Conservation (phyloP, 2,797 vertebrate genomes). For the Sitta carolinensis region DNA sequence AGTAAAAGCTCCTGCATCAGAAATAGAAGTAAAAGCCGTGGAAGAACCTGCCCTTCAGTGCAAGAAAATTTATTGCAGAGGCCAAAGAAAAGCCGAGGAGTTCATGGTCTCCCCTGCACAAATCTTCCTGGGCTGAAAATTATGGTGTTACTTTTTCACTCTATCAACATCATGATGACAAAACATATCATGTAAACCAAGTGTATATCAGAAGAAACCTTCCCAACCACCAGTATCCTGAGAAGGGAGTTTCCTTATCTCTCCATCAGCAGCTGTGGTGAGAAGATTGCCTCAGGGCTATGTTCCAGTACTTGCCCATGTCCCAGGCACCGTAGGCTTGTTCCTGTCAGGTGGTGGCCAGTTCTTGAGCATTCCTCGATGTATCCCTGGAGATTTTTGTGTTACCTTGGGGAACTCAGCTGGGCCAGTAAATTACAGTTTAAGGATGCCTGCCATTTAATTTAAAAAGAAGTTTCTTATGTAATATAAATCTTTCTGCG, state of each 20-base stretch:
- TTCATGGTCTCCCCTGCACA: not conserved
- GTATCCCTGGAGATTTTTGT: constrained; percentile 2
- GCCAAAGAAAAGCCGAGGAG: not conserved
- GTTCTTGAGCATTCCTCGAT: not conserved
- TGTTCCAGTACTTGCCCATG: not conserved
- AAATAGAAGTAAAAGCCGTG: not conserved
- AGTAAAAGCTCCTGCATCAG: not conserved
- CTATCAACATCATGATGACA: not conserved
- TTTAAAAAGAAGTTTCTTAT: constrained; percentile 12
- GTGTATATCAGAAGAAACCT: not conserved
- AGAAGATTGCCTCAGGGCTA: not conserved
- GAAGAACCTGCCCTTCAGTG: not conserved
- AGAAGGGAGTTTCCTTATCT: not conserved
- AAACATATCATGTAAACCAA: not conserved
- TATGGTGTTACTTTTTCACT: not conserved
- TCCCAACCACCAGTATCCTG: not conserved
- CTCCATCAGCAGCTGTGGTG: not conserved
- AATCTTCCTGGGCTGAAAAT: not conserved
- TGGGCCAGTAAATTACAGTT: constrained; percentile 8
- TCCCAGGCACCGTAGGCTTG: not conserved
- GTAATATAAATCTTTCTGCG: constrained; percentile 34
- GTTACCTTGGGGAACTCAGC: constrained; percentile 21
- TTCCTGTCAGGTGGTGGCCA: not conserved
- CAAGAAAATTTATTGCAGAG: not conserved
- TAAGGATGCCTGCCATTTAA: constrained; percentile 14